Conservation (phyloP, 2,113 vertebrate species). For the Centrocercus urophasianus region DNA sequence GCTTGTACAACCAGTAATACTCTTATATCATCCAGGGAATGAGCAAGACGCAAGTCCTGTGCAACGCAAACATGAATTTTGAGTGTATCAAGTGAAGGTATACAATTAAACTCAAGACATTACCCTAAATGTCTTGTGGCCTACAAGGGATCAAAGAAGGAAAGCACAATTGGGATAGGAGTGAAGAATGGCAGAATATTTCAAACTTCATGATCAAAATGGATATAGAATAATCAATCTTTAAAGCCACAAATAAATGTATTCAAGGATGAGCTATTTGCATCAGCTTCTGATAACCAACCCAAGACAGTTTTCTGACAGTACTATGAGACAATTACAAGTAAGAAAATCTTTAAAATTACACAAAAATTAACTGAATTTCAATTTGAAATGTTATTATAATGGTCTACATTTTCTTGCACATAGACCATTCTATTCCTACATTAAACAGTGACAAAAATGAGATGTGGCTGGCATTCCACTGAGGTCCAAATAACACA, state of each 20-base stretch:
- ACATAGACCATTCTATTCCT: rapidly evolving
- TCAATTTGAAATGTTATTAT: not conserved
- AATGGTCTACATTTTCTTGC: not conserved
- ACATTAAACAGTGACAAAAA: not conserved
- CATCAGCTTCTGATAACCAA: not conserved
- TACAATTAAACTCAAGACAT: not conserved
- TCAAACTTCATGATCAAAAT: not conserved
- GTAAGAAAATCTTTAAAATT: not conserved
- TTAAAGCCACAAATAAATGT: conserved; percentile 27
- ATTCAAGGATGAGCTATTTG: not conserved
- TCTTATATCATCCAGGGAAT: not conserved
- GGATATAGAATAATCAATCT: conserved; percentile 47
- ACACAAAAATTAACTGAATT: not conserved
- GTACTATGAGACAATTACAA: not conserved
- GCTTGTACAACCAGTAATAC: not conserved
- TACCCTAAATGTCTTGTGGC: not conserved
- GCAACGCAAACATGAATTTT: not conserved
- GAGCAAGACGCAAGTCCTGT: not conserved
- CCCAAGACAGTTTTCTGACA: not conserved
- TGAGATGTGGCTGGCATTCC: not conserved
- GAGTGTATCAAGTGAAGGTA: not conserved
- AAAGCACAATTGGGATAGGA: not conserved
- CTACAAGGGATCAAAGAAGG: not conserved
- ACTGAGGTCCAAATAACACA: not conserved
- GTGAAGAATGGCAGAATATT: not conserved